These are phyloP conservation scores for Drosophila pseudotalamancana DNA, from an alignment of 2,888 invertebrate species.

Conservation along the genomic window DNA sequence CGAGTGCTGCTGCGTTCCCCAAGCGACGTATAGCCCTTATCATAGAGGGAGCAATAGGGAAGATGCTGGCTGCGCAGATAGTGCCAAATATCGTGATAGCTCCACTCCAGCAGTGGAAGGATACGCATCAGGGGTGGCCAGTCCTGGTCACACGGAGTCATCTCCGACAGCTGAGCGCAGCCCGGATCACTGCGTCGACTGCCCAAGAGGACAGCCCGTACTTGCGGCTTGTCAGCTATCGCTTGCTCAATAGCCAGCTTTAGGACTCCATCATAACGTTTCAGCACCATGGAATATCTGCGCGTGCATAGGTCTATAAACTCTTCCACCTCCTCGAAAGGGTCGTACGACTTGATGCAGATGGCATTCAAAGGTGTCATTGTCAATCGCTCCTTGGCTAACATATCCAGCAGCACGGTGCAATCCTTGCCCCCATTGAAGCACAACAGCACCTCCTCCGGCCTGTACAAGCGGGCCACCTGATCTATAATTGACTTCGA, in stretches of 20 bases:
- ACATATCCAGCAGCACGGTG: constrained; percentile 88
- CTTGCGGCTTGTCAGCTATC: constrained; percentile 85
- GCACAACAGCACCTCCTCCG: constrained; percentile 91
- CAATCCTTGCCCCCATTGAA: constrained; percentile 99
- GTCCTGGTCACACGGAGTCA: constrained; percentile 91
- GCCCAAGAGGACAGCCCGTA: constrained; percentile 96
- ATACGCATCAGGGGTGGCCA: constrained; percentile 96
- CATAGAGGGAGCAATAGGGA: constrained; percentile 95
- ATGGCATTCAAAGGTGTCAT: constrained; percentile 20
- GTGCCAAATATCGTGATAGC: constrained; percentile 94
- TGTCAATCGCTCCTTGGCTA: constrained; percentile 17
- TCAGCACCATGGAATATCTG: constrained; percentile 88
- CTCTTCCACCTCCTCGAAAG: constrained; percentile 51
- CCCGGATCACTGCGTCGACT: constrained; percentile 94
- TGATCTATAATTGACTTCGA: constrained; percentile 17
- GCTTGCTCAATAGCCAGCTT: constrained; percentile 88
- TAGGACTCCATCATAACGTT: constrained; percentile 88
- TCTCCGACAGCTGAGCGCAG: constrained; percentile 87
- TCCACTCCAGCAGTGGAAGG: constrained; percentile 95
- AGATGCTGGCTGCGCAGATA: constrained; percentile 91
- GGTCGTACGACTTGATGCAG: constrained; percentile 39
- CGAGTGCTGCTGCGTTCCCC: constrained; percentile 91
- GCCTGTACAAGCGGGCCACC: constrained; percentile 18
- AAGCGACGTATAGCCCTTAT: constrained; percentile 94
- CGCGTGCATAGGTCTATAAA: constrained; percentile 31